phyloP scores from a whole-genome alignment of 2,113 vertebrate species.

The Sisor rabdophorus region DNA sequence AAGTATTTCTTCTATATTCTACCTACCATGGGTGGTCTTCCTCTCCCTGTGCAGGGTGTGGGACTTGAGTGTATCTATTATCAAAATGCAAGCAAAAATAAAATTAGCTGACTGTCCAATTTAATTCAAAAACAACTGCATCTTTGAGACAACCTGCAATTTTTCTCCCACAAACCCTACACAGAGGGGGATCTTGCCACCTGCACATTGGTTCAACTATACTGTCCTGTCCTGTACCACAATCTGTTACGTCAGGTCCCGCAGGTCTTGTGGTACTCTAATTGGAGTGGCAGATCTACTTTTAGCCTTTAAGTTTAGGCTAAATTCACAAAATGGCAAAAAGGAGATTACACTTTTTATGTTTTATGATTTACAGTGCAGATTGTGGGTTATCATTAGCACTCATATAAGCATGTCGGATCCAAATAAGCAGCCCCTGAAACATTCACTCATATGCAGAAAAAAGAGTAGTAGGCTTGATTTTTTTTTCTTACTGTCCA shows the following conservation, averaged over 20 bases:
- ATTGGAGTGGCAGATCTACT: too few relatives aligned
- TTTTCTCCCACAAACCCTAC: too few relatives aligned
- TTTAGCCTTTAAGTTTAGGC: not conserved
- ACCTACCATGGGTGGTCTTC: not conserved
- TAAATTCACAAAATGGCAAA: not conserved
- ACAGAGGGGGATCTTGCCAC: too few relatives aligned
- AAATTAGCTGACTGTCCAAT: not conserved
- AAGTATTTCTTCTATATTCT: too few relatives aligned
- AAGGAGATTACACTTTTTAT: not conserved
- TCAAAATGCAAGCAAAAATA: not conserved
- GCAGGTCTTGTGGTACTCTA: too few relatives aligned
- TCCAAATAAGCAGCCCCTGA: slow-evolving; percentile 40
- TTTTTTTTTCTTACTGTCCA: not conserved
- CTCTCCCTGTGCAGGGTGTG: not conserved
- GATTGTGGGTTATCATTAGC: slow-evolving; percentile 33
- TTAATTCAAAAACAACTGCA: not conserved
- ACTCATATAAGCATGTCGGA: slow-evolving; percentile 27
- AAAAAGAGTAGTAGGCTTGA: slow-evolving; percentile 7
- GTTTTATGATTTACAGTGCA: not conserved
- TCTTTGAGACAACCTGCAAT: not conserved
- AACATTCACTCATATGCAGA: slow-evolving; percentile 49
- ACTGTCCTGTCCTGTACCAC: too few relatives aligned
- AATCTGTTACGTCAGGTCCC: too few relatives aligned
- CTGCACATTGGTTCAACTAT: too few relatives aligned
- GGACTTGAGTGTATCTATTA: not conserved